These are phyloP conservation scores for Struthidea cinerea DNA, from an alignment of 2,113 vertebrate genomes.

Conservation along the genomic window DNA sequence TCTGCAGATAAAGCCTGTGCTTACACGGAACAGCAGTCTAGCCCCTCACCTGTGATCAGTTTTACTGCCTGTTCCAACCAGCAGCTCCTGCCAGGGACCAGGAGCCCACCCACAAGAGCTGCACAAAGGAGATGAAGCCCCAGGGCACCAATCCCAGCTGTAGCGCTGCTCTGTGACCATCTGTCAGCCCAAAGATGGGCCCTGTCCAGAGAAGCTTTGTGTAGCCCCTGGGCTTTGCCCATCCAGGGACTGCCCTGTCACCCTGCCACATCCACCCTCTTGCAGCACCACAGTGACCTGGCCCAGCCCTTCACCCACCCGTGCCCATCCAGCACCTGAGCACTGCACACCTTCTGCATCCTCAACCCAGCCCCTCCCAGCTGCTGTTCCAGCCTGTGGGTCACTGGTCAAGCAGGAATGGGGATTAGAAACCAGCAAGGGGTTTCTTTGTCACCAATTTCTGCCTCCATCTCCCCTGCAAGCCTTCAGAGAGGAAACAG, in stretches of 20 bases:
- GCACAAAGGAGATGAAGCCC: background rate
- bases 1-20: background rate
- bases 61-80: background rate
- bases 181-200: background rate
- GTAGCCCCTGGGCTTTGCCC: background rate
- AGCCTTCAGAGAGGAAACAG: background rate
- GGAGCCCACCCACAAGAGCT: background rate
- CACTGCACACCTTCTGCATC: rapidly evolving
- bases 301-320: background rate
- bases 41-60: background rate
- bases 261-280: background rate
- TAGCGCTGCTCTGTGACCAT: background rate
- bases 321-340: background rate
- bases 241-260: background rate
- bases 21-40: background rate
- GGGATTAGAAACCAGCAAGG: background rate
- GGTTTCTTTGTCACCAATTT: background rate
- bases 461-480: background rate
- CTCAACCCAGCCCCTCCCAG: background rate
- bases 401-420: background rate
- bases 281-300: rapidly evolving
- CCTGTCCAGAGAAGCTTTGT: rapidly evolving
- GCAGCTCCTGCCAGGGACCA: background rate
- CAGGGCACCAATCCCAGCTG: background rate
- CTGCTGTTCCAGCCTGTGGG: background rate